These are phyloP conservation scores for Alces alces DNA, from an alignment of 2,113 vertebrate genomes.

Conservation along the genomic window DNA sequence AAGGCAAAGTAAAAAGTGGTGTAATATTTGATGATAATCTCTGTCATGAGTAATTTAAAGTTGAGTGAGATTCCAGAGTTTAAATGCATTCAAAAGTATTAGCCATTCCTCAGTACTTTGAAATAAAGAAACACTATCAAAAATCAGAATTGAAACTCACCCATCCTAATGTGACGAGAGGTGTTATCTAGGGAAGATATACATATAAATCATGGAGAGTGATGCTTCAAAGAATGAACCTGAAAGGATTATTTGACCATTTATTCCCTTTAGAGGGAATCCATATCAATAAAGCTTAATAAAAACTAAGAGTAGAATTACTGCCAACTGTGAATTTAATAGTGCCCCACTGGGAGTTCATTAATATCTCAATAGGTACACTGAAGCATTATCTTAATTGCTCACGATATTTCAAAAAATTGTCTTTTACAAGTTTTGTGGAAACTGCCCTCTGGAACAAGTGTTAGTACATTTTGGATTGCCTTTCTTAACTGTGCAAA, in stretches of 20 bases:
- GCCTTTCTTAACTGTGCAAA: not conserved
- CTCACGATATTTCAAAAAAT: conserved; percentile 68
- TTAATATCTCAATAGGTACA: conserved; percentile 79
- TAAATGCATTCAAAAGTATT: conserved; percentile 21
- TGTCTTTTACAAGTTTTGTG: conserved; percentile 61
- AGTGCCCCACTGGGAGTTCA: conserved; percentile 74
- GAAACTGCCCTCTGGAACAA: conserved; percentile 32
- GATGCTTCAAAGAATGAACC: not conserved
- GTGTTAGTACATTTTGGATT: conserved; percentile 17
- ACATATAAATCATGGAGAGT: not conserved
- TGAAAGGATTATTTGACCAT: conserved; percentile 35
- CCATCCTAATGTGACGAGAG: not conserved
- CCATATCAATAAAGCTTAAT: conserved; percentile 73
- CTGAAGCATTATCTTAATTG: conserved; percentile 76
- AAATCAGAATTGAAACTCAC: not conserved
- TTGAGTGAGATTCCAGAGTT: conserved; percentile 36
- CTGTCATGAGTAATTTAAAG: conserved; percentile 39
- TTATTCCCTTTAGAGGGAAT: conserved; percentile 46
- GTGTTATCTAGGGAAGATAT: not conserved
- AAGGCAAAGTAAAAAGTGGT: conserved; percentile 21
- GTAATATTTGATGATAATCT: conserved; percentile 27
- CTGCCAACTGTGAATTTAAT: conserved; percentile 77
- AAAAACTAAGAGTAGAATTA: conserved; percentile 69
- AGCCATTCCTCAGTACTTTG: conserved; percentile 28
- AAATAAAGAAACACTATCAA: conserved; percentile 12